A percentile compares a stretch with the other conserved stretches of the same genome.
These are phyloP conservation scores for Plectrocnemia conspersa DNA, from an alignment of 1,140 invertebrate genomes.

Conservation along the genomic window DNA sequence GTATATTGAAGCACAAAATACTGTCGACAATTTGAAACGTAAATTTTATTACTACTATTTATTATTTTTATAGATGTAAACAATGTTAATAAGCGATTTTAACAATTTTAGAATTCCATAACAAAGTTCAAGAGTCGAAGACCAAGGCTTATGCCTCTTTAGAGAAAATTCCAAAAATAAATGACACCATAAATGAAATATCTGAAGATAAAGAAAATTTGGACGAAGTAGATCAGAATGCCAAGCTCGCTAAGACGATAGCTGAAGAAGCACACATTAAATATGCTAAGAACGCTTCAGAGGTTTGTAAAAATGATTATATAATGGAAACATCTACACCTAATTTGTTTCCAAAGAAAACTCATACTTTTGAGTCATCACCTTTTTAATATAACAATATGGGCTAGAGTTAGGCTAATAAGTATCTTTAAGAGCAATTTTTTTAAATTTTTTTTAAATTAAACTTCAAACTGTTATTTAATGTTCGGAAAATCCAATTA, in stretches of 20 bases:
- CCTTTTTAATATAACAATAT: too few relatives aligned
- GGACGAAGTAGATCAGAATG: constrained; percentile 70
- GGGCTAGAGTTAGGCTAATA: too few relatives aligned
- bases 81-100: neutral
- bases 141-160: constrained; percentile 68
- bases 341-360: too few relatives aligned
- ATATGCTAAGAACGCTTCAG: constrained; percentile 65
- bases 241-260: constrained; percentile 66
- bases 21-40: constrained; percentile 78
- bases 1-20: constrained; percentile 80
- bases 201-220: constrained; percentile 61
- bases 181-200: constrained; percentile 56
- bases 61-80: constrained; percentile 4
- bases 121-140: constrained; percentile 77
- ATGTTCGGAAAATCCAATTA: too few relatives aligned
- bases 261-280: constrained; percentile 73
- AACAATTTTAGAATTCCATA: constrained; percentile 74
- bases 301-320: constrained; percentile 50
- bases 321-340: neutral
- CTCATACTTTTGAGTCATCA: too few relatives aligned
- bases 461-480: too few relatives aligned
- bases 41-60: constrained; percentile 35
- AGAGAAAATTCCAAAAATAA: constrained; percentile 69
- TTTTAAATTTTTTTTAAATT: too few relatives aligned
- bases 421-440: too few relatives aligned